Percentiles rank a stretch among this genome's conserved stretches.
phyloP scores from a whole-genome alignment of 2,888 invertebrate species.

The Rhorus exstirpatorius region DNA sequence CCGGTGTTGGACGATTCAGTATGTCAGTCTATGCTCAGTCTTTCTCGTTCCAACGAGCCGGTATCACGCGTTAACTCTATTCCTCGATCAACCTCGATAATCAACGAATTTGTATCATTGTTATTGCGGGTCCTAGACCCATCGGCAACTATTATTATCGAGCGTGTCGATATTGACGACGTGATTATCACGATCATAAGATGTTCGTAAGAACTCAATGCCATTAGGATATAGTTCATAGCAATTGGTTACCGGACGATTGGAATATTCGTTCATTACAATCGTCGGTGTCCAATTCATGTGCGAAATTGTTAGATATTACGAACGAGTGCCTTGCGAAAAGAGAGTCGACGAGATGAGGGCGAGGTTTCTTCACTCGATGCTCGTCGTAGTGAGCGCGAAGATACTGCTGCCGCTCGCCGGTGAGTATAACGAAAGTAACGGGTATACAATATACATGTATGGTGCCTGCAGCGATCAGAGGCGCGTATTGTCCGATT shows the following conservation, averaged over 20 bases:
- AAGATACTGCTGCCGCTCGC: constrained; percentile 77
- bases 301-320: neutral
- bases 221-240: neutral
- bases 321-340: constrained; percentile 4
- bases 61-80: constrained; percentile 75
- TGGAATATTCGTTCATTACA: neutral
- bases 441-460: neutral
- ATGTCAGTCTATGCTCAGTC: constrained; percentile 79
- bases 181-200: constrained; percentile 10
- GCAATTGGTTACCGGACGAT: neutral
- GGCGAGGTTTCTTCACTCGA: constrained; percentile 72
- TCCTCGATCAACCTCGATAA: neutral
- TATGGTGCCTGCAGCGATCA: too few species aligned
- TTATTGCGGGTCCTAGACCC: neutral
- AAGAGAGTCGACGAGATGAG: constrained; percentile 58
- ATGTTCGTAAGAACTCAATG: neutral
- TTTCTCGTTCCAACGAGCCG: constrained; percentile 82
- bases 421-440: constrained; percentile 75
- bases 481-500: too few species aligned
- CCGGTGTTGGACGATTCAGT: constrained; percentile 62
- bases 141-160: neutral
- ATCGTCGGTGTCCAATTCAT: neutral
- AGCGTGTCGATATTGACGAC: neutral
- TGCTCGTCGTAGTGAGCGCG: constrained; percentile 78
- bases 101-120: neutral